phyloP scores from a whole-genome alignment of 2,888 invertebrate genomes.

The Campoplex capitator region DNA sequence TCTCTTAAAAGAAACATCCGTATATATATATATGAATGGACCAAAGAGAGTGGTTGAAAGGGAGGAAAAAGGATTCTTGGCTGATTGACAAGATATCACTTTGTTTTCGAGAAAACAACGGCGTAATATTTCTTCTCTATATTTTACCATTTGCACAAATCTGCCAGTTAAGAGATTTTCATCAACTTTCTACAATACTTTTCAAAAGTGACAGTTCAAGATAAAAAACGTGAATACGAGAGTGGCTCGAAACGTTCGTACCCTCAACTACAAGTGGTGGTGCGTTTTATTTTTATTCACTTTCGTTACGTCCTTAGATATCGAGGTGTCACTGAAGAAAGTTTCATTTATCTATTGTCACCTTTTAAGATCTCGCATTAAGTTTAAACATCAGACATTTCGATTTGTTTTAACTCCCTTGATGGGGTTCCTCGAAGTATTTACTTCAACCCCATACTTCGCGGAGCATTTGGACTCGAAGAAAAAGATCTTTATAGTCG shows the following conservation, averaged over 20 bases:
- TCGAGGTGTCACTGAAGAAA: no score
- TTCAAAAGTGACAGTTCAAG: neutral
- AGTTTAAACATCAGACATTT: neutral
- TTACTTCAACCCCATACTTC: neutral
- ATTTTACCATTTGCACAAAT: constrained; percentile 9
- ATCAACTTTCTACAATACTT: constrained; percentile 60
- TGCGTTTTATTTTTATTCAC: no score
- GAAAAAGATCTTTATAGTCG: constrained; percentile 61
- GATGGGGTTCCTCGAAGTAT: constrained; percentile 5
- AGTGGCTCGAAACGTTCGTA: no score
- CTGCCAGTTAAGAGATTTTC: constrained; percentile 46
- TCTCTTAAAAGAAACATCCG: neutral
- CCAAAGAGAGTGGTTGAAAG: constrained; percentile 24
- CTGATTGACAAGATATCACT: constrained; percentile 69
- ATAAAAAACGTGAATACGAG: neutral
- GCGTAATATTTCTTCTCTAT: constrained; percentile 22
- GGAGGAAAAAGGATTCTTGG: constrained; percentile 37
- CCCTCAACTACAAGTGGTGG: no score
- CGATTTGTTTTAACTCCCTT: neutral
- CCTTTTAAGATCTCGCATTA: neutral
- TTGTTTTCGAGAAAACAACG: constrained; percentile 44
- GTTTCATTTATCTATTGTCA: no score
- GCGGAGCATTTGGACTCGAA: constrained; percentile 7
- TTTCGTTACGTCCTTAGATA: no score
- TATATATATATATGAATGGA: neutral